Evolutionary conservation across 2,888 invertebrate genomes (phyloP).

Genomic region (Phasia obesa): DNA sequence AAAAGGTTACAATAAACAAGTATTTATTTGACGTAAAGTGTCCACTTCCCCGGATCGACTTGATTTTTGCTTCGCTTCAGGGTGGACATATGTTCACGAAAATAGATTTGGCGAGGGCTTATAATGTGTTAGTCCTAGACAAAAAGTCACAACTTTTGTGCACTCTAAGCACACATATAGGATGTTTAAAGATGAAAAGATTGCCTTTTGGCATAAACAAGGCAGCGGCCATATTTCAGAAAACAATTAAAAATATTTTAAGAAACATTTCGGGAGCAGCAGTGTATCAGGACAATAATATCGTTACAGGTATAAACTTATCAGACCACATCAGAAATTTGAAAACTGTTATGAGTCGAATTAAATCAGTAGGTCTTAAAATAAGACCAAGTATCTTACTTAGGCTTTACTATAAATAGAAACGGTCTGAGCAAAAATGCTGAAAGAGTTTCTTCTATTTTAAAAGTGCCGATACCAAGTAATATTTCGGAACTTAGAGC

Average conservation of each 20-base stretch:
- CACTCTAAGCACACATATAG: constrained; percentile 7
- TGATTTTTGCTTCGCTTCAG: too few relatives aligned
- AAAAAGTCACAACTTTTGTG: neutral
- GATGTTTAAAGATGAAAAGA: neutral
- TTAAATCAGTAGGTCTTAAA: constrained; percentile 2
- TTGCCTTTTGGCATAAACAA: neutral
- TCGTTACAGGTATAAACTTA: too few relatives aligned
- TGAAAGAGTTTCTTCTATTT: constrained; percentile 8
- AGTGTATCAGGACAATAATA: too few relatives aligned
- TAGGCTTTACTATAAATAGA: too few relatives aligned
- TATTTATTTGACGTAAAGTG: too few relatives aligned
- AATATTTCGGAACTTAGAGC: constrained; percentile 1
- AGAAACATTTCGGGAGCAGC: neutral
- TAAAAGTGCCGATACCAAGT: constrained; percentile 9
- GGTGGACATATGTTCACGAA: too few relatives aligned
- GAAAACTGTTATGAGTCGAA: neutral
- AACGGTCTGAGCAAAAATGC: too few relatives aligned
- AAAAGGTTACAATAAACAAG: too few relatives aligned
- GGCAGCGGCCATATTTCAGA: too few relatives aligned
- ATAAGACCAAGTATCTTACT: neutral
- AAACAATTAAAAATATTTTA: too few relatives aligned
- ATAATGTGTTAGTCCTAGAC: neutral
- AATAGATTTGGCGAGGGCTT: too few relatives aligned
- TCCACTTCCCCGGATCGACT: too few relatives aligned
- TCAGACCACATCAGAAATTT: constrained; percentile 25